Base-by-base conservation (phyloP, 2,797 vertebrate species). In the Pempheris klunzingeri region DNA sequence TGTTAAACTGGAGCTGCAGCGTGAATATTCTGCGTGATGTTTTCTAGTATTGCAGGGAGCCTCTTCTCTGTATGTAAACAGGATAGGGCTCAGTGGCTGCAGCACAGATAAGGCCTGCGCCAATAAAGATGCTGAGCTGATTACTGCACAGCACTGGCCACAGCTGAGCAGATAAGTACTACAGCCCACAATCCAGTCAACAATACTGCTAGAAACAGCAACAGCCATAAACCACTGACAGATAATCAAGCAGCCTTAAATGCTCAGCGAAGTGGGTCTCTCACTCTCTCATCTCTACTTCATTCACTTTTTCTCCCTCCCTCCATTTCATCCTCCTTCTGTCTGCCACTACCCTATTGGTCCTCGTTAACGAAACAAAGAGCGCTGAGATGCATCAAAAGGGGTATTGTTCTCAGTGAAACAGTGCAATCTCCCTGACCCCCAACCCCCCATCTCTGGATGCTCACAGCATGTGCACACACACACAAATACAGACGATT, bases 281-380 rank as follows among this genome's bases (percentile, higher is more conserved):
- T 66, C 30, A 18, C 69, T 57, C 75, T 74, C 74, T 75, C 80
- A 63, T 83, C 70, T 80, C 63, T 59, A 30, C 43, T 74, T 84
- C 81, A 82, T 85, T 86, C 83, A 66, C 71, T 70, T 71, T 41
- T 34, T 22, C 41, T 52, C 66, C 74, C 74, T 64, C 74, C 70
- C 86, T 82, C 79, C 71, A 66, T 71, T 64, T 63, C 83, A 79
- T 79, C 82, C 88, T 88, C 80, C 88, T 72, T 61, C 88, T 79
- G 88, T 90, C 91, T 86, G 81, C 87, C 63, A 71, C 41, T 2
- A 57, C 81, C 74, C 84, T 71, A 83, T 90, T 90, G 88, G 86
- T 78, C 75, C 91, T 92, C 83, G 67, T 91, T 92, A 92, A 71
- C 14, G 75, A 79, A 84, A 93, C 92, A 92, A 93, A 93, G 92